Evolutionary conservation across 2,888 invertebrate species (phyloP).

Genomic region (Agrypnus murinus): DNA sequence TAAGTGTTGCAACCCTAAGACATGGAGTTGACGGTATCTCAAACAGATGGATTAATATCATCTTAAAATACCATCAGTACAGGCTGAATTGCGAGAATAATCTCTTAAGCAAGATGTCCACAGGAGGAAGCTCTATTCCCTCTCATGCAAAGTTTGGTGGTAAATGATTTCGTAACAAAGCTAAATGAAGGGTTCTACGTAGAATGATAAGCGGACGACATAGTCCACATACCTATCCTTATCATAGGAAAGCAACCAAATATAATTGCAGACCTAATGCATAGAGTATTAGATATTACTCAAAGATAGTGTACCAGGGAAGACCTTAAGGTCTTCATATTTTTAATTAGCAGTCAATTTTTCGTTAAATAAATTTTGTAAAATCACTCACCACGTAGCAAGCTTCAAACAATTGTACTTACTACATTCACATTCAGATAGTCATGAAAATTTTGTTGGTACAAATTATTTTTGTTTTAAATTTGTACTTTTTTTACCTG

Average conservation of each 20-base stretch:
- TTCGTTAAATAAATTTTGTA: no score
- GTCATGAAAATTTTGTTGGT: no score
- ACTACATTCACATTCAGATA: no score
- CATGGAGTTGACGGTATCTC: no score
- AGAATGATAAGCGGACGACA: not conserved
- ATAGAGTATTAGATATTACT: not conserved
- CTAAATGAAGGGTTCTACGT: not conserved
- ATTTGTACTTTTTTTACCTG: no score
- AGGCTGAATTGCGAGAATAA: not conserved
- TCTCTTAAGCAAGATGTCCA: not conserved
- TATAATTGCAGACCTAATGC: not conserved
- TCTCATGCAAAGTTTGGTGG: not conserved
- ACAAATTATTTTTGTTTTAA: no score
- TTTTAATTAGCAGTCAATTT: no score
- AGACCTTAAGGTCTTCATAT: slow-evolving; percentile 12
- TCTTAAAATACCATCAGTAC: no score
- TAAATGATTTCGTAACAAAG: not conserved
- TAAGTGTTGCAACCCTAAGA: slow-evolving; percentile 1
- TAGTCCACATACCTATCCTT: slow-evolving; percentile 3
- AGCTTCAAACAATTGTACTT: no score
- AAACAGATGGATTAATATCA: no score
- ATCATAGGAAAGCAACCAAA: not conserved
- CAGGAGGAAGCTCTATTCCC: not conserved
- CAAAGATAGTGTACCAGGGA: slow-evolving; percentile 3
- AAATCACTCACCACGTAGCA: no score